Conservation (phyloP, 2,888 invertebrate genomes). For the Acanthosepion pharaonis region DNA sequence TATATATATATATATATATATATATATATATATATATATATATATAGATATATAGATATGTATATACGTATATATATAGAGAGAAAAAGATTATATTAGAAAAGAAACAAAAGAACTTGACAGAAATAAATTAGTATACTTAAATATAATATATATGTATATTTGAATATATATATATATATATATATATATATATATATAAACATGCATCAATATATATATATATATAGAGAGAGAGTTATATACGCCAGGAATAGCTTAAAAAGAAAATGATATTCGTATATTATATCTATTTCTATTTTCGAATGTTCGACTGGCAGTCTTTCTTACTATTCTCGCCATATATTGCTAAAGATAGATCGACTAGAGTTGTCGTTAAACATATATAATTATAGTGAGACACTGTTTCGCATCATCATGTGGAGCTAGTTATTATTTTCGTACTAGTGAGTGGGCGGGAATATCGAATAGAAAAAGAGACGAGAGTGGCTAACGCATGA, state of each 20-base stretch:
- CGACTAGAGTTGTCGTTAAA: background rate
- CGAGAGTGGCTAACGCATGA: background rate
- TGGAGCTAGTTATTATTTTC: slow-evolving; percentile 21
- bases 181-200: background rate
- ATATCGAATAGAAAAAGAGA: background rate
- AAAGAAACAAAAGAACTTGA: background rate
- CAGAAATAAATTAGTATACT: background rate
- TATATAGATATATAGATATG: too few relatives aligned
- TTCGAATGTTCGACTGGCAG: background rate
- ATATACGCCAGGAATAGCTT: too few relatives aligned
- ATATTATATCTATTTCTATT: background rate
- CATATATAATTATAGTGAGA: background rate
- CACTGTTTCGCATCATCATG: slow-evolving; percentile 6
- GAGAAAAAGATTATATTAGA: too few relatives aligned
- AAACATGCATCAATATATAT: too few relatives aligned
- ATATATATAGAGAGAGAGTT: too few relatives aligned
- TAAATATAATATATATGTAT: background rate
- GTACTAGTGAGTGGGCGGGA: background rate
- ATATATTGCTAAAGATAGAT: slow-evolving; percentile 5
- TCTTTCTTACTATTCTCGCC: background rate
- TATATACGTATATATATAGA: too few relatives aligned
- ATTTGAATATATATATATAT: background rate
- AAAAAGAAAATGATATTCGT: background rate
- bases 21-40: too few relatives aligned
- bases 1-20: too few relatives aligned